Evolutionary conservation across 2,888 invertebrate genomes (phyloP).

Genomic region (Graphium colonna): DNA sequence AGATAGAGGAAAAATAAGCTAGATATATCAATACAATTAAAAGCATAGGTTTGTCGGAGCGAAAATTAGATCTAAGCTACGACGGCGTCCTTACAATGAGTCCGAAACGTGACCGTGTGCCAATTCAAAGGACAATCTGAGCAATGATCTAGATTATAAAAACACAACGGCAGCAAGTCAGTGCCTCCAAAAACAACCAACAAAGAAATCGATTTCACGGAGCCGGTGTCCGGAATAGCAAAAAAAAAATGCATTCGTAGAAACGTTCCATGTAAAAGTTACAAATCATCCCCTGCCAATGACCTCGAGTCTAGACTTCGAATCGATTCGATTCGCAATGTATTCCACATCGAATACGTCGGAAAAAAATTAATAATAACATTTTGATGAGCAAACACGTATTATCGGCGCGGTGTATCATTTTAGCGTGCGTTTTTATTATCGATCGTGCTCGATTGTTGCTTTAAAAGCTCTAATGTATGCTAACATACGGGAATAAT

Average conservation of each 20-base stretch:
- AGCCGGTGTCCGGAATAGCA: slow-evolving; percentile 49
- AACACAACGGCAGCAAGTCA: slow-evolving; percentile 62
- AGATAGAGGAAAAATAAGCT: too few species aligned
- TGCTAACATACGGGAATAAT: slow-evolving; percentile 51
- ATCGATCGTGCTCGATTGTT: slow-evolving; percentile 51
- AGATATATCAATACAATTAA: slow-evolving; percentile 11
- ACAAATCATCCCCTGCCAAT: slow-evolving; percentile 75
- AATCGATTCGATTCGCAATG: slow-evolving; percentile 36
- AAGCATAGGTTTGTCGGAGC: slow-evolving; percentile 21
- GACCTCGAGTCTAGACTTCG: slow-evolving; percentile 65
- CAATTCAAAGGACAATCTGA: slow-evolving; percentile 67
- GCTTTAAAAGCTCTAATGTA: slow-evolving; percentile 49
- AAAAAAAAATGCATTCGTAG: slow-evolving; percentile 65
- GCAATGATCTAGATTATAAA: slow-evolving; percentile 73
- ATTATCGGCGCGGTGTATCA: slow-evolving; percentile 36
- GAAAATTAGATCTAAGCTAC: slow-evolving; percentile 62
- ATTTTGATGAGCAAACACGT: slow-evolving; percentile 59
- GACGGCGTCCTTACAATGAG: slow-evolving; percentile 62
- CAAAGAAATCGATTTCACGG: slow-evolving; percentile 69
- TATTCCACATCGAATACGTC: too few species aligned
- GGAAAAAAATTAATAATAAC: slow-evolving; percentile 56
- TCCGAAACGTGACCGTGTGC: slow-evolving; percentile 66
- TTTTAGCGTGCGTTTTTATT: slow-evolving; percentile 45
- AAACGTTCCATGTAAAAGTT: slow-evolving; percentile 54
- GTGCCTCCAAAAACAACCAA: slow-evolving; percentile 64